A percentile compares a stretch with the other conserved stretches of the same genome.
Conservation (phyloP, 2,797 vertebrate species). For the Limosa lapponica region DNA sequence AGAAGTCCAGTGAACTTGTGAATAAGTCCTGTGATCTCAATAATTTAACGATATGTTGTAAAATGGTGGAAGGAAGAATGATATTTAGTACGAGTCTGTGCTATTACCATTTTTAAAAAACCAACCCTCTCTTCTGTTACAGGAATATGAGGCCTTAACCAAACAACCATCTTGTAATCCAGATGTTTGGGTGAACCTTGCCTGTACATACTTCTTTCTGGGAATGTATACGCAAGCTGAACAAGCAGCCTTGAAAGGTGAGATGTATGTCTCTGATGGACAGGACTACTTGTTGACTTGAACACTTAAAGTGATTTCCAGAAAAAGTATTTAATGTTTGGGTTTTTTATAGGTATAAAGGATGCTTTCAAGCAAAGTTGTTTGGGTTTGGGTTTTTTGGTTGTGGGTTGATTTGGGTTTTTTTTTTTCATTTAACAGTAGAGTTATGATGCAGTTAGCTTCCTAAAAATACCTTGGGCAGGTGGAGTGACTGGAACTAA, state of each 20-base stretch:
- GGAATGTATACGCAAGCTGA: slow-evolving; percentile 96
- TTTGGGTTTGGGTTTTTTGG: background rate
- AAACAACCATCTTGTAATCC: slow-evolving; percentile 81
- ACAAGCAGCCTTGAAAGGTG: slow-evolving; percentile 91
- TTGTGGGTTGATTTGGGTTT: background rate
- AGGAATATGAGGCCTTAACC: slow-evolving; percentile 90
- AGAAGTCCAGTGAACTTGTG: background rate
- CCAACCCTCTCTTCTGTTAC: slow-evolving; percentile 14
- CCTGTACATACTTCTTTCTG: slow-evolving; percentile 92
- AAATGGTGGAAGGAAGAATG: background rate
- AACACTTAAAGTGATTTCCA: background rate
- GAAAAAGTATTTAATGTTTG: background rate
- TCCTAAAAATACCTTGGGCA: background rate
- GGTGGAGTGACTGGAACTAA: background rate
- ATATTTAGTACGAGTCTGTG: background rate
- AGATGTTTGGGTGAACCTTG: slow-evolving; percentile 93
- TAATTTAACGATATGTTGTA: background rate
- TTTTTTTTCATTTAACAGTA: background rate
- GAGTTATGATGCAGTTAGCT: background rate
- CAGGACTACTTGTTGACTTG: background rate
- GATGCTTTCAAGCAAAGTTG: background rate
- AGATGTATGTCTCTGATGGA: background rate
- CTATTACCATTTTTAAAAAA: background rate
- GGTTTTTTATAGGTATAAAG: background rate
- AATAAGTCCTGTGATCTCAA: background rate